Percentiles rank a stretch among this genome's conserved stretches.
phyloP scores from a whole-genome alignment of 2,113 vertebrate genomes.

The Eubucco bourcierii region DNA sequence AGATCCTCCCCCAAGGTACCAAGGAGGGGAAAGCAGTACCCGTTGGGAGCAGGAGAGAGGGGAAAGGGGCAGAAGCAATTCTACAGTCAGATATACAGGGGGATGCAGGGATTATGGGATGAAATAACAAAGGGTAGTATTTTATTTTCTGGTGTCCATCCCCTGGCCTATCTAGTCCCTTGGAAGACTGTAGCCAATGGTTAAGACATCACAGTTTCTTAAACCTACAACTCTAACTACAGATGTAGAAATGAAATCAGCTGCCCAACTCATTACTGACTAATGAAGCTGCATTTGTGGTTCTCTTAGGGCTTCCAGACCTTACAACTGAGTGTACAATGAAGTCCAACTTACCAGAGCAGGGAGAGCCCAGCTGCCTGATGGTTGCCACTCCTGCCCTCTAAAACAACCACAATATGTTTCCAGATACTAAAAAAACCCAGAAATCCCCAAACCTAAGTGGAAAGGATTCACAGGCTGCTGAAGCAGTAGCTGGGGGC shows the following conservation, averaged over 20 bases:
- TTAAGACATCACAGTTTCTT: no score
- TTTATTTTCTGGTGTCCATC: no score
- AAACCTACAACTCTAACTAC: neutral
- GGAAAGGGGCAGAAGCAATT: no score
- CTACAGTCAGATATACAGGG: no score
- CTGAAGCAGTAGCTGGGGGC: neutral
- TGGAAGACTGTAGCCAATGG: no score
- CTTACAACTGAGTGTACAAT: neutral
- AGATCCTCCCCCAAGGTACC: no score
- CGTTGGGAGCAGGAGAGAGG: no score
- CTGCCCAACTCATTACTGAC: neutral
- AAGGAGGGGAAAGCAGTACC: no score
- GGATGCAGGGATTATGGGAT: no score
- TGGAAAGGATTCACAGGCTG: neutral
- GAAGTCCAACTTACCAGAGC: neutral
- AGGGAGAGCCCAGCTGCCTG: neutral
- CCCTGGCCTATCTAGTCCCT: no score
- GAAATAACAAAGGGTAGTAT: no score
- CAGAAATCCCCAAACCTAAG: no score
- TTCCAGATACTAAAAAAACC: neutral
- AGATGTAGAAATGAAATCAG: neutral
- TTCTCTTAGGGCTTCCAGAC: neutral
- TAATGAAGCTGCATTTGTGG: neutral
- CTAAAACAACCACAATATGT: neutral
- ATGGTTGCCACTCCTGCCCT: neutral